Base-by-base conservation (phyloP, 2,113 vertebrate species). In the Austrofundulus limnaeus region DNA sequence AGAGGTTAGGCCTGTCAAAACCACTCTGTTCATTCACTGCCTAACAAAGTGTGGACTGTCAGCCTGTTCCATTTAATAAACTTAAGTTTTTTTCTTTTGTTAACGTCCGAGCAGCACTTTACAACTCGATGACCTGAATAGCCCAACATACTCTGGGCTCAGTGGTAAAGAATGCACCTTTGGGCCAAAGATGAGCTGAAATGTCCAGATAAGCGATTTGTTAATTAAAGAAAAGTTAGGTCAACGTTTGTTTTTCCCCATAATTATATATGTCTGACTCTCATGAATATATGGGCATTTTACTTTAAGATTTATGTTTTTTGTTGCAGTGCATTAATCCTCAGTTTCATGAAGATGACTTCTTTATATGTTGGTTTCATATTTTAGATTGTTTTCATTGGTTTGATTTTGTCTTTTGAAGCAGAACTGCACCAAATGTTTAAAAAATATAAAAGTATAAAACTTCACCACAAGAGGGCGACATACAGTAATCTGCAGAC, bases 1-100 rank as follows among this genome's bases (percentile, higher is more conserved):
- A 94, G 94, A 95, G 95, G 96, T 96, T 96, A 94, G 93, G 92
- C 93, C 94, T 96, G 95, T 97, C 95, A 96, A 93, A 96, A 95
- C 93, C 94, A 94, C 94, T 98, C 93, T 96, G 94, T 94, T 95
- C 94, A 94, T 94, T 94, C 92, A 94, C 89, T 92, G 93, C 94
- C 93, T 95, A 95, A 95, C 94, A 94, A 96, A 95, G 93, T 95
- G 91, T 83, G 90, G 91, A 82, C 91, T 90, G 94, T 92, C 94
- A 92, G 93, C 88, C 93, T 91, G 92, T 92, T 95, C 94, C 94
- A 88, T 93, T 92, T 89, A 94, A 93, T 94, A 94, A 95, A 95
- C 90, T 92, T 92, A 87, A 78, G 91, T 92, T 85, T 93, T n/a
- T 85, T 81, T 91, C 84, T 90, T 92, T 92, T 90, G 85, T 91